Evolutionary conservation across 2,797 vertebrate genomes (phyloP).

Genomic region (Lepidocolaptes lacrymiger): DNA sequence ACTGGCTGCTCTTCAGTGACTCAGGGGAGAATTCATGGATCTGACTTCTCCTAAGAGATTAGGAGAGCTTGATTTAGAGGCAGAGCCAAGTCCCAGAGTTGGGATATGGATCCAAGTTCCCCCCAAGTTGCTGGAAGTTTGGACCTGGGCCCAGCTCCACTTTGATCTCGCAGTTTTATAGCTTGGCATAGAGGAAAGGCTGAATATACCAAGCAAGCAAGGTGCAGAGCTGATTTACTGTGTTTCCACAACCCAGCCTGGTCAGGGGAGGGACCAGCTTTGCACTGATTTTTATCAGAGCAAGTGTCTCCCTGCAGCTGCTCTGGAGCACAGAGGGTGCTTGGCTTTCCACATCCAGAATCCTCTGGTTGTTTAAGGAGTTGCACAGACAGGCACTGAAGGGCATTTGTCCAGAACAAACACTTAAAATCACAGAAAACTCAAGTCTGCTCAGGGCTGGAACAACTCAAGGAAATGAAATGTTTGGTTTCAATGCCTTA

Average conservation of each 20-base stretch:
- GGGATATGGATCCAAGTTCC: not conserved
- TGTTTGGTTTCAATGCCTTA: not conserved
- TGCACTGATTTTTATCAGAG: not conserved
- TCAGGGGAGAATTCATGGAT: not conserved
- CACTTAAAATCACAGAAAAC: not conserved
- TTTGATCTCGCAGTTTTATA: not conserved
- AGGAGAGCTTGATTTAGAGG: not conserved
- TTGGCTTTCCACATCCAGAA: not conserved
- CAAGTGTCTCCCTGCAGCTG: not conserved
- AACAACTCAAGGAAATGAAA: not conserved
- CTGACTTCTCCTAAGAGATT: not conserved
- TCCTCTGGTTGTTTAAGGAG: not conserved
- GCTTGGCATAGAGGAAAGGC: not conserved
- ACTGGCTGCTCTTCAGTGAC: not conserved
- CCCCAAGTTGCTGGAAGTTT: not conserved
- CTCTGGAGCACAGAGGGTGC: not conserved
- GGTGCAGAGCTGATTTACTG: not conserved
- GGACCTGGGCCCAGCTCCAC: not conserved
- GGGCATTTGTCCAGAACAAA: not conserved
- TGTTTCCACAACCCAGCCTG: not conserved
- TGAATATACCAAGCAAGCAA: not conserved
- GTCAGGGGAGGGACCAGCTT: not conserved
- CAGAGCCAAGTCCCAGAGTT: not conserved
- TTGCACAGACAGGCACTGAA: not conserved
- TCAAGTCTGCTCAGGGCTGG: not conserved